Evolutionary conservation across 2,888 invertebrate genomes (phyloP), one percentile per base, ranked within the genome.

Genomic region (Octodonta nipae): DNA sequence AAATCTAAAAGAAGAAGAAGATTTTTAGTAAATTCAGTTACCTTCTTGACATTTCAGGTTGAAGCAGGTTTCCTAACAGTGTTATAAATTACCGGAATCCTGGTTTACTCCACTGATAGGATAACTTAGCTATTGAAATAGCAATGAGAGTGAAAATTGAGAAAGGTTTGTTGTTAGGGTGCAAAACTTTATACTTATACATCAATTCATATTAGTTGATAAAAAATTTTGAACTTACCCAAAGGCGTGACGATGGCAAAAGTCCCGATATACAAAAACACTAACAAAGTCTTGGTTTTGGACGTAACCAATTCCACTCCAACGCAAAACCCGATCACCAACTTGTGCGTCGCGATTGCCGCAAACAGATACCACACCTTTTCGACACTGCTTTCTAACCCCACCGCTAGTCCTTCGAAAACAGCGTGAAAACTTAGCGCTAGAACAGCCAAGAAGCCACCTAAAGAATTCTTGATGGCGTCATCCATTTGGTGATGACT

Each of bases 351-450:
- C n/a, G 74, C 71, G 14, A 77, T 71, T 1, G 75, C 77, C 0
- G 66, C 68, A 32, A 74, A 71, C 24, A 76, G 54, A 42, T 74
- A 73, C 68, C 71, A 72, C 15, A 72, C 69, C 42, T 66, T 68
- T n/a, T 62, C 51, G 2, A 68, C 61, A 17, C 66, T 67, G 4
- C 65, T 64, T 46, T 77, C 75, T 10, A 78, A 51, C 0, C 78
- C 78, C 1, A 78, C 74, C 0, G 78, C 75, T 12, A 78, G 52
- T 1, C 78, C 78, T 58, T 78, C 77, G 49, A 78, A 75, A 15
- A 77, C 67, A 1, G 76, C 75, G 50, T 78, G 78, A 41, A 78
- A 74, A 22, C 75, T 75, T 4, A 78, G 52, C 0, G 78, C 78
- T 27, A 76, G 55, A 5, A 78, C 72, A 1, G 75, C 70, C 27